Evolutionary conservation across 2,797 vertebrate genomes (phyloP).

Genomic region (Pyrrhura leucotis): DNA sequence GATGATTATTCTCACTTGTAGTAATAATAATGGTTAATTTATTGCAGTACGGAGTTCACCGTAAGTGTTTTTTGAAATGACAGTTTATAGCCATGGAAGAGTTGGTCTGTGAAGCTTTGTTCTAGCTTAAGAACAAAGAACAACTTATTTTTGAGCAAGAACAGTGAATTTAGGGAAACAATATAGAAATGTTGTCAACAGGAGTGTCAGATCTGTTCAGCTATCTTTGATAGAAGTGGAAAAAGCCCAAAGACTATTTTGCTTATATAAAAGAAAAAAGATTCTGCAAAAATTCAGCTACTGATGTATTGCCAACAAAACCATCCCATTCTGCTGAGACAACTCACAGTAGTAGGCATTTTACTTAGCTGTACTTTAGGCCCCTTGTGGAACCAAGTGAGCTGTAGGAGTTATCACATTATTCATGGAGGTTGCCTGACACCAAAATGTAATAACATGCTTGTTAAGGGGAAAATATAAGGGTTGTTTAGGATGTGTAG

Average conservation of each 20-base stretch:
- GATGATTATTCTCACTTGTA: neutral
- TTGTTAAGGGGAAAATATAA: neutral
- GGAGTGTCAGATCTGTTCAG: neutral
- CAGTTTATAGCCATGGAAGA: neutral
- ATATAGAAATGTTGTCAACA: neutral
- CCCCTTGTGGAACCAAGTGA: neutral
- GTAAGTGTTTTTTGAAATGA: neutral
- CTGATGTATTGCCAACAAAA: neutral
- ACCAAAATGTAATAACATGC: neutral
- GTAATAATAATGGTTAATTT: neutral
- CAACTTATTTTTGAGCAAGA: neutral
- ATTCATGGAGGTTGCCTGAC: neutral
- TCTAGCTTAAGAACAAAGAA: neutral
- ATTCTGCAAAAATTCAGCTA: neutral
- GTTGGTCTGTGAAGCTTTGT: neutral
- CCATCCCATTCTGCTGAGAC: neutral
- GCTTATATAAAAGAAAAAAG: neutral
- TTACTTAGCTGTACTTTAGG: neutral
- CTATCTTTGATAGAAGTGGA: neutral
- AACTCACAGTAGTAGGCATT: neutral
- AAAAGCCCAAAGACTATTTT: neutral
- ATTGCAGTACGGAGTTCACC: neutral
- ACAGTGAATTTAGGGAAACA: neutral
- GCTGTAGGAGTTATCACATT: neutral
- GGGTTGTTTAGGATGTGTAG: neutral